Percentiles rank a stretch among this genome's conserved stretches.
phyloP scores from a whole-genome alignment of 35 echinoderm and acorn worm species.

The Anneissia japonica region DNA sequence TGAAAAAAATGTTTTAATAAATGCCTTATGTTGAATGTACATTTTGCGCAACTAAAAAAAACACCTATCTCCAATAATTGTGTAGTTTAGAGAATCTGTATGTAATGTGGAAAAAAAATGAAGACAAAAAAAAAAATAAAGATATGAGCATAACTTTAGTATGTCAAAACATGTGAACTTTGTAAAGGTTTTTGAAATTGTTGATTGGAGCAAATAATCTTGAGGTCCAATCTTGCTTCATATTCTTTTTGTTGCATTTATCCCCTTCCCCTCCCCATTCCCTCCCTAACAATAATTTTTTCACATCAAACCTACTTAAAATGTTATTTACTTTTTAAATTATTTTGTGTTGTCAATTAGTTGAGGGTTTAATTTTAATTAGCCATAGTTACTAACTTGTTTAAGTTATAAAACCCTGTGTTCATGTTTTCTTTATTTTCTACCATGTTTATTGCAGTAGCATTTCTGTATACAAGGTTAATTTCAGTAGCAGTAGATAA shows the following conservation, averaged over 20 bases:
- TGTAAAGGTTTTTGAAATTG: background rate
- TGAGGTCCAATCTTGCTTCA: background rate
- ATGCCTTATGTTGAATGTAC: background rate
- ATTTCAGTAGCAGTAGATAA: background rate
- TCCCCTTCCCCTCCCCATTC: background rate
- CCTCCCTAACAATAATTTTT: background rate
- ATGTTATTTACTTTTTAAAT: background rate
- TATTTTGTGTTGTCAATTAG: background rate
- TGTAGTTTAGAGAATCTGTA: background rate
- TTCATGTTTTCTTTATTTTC: background rate
- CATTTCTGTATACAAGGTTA: background rate
- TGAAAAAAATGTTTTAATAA: background rate
- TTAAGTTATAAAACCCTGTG: background rate
- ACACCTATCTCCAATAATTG: background rate
- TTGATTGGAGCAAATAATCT: background rate
- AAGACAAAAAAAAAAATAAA: conserved; percentile 7
- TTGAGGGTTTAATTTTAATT: background rate
- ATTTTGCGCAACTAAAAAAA: background rate
- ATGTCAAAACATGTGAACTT: background rate
- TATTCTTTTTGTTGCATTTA: background rate
- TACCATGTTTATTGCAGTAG: background rate
- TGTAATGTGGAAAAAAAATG: background rate
- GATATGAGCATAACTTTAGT: background rate
- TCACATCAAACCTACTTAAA: background rate
- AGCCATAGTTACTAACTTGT: background rate